phyloP scores from a whole-genome alignment of 2,113 vertebrate species.

The Lampris incognitus region DNA sequence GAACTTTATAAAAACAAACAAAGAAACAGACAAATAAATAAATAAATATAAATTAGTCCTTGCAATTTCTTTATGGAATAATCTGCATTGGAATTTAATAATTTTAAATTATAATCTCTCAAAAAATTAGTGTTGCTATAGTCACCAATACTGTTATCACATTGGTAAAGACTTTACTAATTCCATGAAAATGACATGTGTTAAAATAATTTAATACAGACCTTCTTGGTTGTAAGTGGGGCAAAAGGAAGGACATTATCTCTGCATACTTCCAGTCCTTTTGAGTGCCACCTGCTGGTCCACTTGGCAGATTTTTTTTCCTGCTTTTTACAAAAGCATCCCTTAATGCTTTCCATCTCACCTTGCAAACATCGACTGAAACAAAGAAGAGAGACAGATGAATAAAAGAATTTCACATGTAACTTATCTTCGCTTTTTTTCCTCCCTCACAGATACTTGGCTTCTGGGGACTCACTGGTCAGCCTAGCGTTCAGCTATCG shows the following conservation, averaged over 20 bases:
- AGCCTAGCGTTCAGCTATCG: slow-evolving; percentile 1
- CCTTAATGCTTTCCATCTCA: slow-evolving; percentile 29
- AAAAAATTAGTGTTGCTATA: neutral
- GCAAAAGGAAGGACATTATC: slow-evolving; percentile 13
- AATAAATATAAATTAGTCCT: neutral
- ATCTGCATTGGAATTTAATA: neutral
- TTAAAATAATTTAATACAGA: slow-evolving; percentile 3
- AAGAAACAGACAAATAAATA: neutral
- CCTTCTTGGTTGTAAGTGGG: slow-evolving; percentile 10
- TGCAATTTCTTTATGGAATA: neutral
- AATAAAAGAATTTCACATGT: slow-evolving; percentile 7
- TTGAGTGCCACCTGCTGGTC: slow-evolving; percentile 8
- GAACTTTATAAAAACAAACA: neutral
- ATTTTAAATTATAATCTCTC: slow-evolving; percentile 1
- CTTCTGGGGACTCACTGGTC: slow-evolving; percentile 7
- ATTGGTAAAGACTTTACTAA: neutral
- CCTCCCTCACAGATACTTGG: slow-evolving; percentile 17
- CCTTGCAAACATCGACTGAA: slow-evolving; percentile 18
- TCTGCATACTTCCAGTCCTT: slow-evolving; percentile 13
- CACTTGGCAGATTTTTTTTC: slow-evolving; percentile 5
- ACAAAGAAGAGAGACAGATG: slow-evolving; percentile 22
- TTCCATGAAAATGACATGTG: slow-evolving; percentile 5
- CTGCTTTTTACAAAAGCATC: slow-evolving; percentile 20
- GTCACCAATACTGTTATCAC: slow-evolving; percentile 11
- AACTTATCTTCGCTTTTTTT: slow-evolving; percentile 8